Evolutionary conservation across 2,888 invertebrate genomes (phyloP).

Genomic region (Chloroclysta siterata): DNA sequence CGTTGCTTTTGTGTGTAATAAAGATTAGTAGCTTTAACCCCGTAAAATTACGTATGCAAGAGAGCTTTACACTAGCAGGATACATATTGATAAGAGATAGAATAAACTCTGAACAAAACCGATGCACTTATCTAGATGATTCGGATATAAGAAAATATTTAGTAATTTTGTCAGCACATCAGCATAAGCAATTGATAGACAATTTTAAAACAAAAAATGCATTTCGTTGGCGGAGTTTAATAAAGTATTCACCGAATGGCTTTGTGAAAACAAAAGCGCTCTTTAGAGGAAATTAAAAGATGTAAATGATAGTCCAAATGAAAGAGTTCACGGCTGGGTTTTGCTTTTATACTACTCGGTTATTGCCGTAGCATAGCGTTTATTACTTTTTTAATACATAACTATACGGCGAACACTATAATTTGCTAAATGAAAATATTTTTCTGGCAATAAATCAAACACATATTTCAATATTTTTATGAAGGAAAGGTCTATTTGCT

Average conservation of each 20-base stretch:
- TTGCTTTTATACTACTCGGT: conserved; percentile 11
- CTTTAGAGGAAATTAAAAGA: conserved; percentile 33
- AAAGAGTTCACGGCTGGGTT: conserved; percentile 30
- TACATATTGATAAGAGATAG: not conserved
- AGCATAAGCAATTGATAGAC: conserved; percentile 10
- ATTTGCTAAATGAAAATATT: conserved; percentile 3
- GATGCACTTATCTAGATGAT: too few species aligned
- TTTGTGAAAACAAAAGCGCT: conserved; percentile 33
- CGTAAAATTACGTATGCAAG: conserved; percentile 31
- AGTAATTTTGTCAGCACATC: not conserved
- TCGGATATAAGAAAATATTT: too few species aligned
- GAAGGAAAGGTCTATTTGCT: not conserved
- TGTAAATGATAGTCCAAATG: conserved; percentile 35
- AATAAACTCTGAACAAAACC: not conserved
- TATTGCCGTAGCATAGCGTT: conserved; percentile 8
- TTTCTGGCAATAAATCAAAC: conserved; percentile 1
- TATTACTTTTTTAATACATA: conserved; percentile 8
- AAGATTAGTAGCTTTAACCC: conserved; percentile 35
- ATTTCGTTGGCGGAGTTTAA: conserved; percentile 30
- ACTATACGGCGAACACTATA: conserved; percentile 4
- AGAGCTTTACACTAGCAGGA: conserved; percentile 12
- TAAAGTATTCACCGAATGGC: conserved; percentile 30
- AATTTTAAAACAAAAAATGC: conserved; percentile 25
- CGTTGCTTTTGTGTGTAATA: conserved; percentile 31
- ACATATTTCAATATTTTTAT: not conserved